Base-by-base conservation (phyloP, 1,140 invertebrate species). In the Meloidogyne chitwoodi region DNA sequence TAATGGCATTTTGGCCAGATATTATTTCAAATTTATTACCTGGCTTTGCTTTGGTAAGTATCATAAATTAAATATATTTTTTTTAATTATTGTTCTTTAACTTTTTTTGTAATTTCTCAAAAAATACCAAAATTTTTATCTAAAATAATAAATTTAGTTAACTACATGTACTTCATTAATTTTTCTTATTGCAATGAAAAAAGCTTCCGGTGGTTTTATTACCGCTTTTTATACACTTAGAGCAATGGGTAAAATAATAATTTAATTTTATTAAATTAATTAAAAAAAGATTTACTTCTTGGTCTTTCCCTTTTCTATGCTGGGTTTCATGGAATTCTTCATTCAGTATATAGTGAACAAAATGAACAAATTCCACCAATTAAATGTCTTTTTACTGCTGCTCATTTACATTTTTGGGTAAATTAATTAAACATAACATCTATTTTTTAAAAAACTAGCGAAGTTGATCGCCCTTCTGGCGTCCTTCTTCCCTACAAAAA, bases 281-380 rank as follows among this genome's bases (percentile, higher is more conserved):
- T 10, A 22, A 29, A 68, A 22, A 80, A 38, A 79, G 78, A 79
- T 66, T 48, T 79, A 62, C 14, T 79, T n/a, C 34, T 80, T 11
- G 78, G 78, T 19, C 44, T 79, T 26, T 80, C 64, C 10, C 31
- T 79, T 31, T 79, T 79, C 62, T 78, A 74, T 48, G 68, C 77
- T 34, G 78, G 78, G 14, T 79, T 79, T 66, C 70, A 79, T 41
- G 78, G 78, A 41, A 68, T 69, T n/a, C 44, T 69, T n/a, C 31
- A 75, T 64, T 29, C 68, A 62, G 71, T 70, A 34, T 65, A 68
- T 34, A 78, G 27, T 41, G 77, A 79, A 14, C 63, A 79, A 26
- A 67, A 41, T 48, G 64, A 74, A 26, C 62, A 66, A 27, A 67
- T 80, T 0, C 69, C 24, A 31, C 78, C 78, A 61, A 26, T 75